Conservation (phyloP, 2,113 vertebrate species). For the Tetraodon nigroviridis region DNA sequence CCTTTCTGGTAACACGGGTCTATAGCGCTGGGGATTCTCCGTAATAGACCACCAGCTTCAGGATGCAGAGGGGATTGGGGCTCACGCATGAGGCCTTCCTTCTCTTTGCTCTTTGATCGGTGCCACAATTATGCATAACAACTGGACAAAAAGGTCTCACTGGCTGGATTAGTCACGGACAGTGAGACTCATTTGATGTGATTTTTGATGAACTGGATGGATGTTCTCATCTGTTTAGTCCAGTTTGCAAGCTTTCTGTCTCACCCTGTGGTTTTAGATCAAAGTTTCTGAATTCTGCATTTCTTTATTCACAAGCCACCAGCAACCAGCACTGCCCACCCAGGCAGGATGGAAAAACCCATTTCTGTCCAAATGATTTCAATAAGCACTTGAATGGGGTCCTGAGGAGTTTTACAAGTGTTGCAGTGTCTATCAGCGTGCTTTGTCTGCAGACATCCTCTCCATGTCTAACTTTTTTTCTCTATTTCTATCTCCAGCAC, state of each 20-base stretch:
- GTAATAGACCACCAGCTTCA: slow-evolving; percentile 8
- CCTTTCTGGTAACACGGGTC: slow-evolving; percentile 12
- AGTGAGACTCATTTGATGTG: not conserved
- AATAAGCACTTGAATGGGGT: slow-evolving; percentile 49
- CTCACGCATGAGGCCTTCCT: too few species aligned
- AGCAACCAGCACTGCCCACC: slow-evolving; percentile 27
- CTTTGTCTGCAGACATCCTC: slow-evolving; percentile 24
- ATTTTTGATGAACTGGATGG: slow-evolving; percentile 12
- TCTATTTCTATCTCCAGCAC: slow-evolving; percentile 3
- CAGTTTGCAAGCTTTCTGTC: slow-evolving; percentile 10
- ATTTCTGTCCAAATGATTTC: slow-evolving; percentile 49
- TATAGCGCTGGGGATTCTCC: slow-evolving; percentile 10
- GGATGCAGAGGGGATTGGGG: too few species aligned
- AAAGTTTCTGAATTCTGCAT: slow-evolving; percentile 29
- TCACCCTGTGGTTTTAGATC: slow-evolving; percentile 19
- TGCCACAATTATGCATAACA: not conserved
- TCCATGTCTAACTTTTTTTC: slow-evolving; percentile 6
- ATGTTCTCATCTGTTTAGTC: slow-evolving; percentile 11
- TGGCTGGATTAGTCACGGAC: not conserved
- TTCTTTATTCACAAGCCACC: slow-evolving; percentile 31
- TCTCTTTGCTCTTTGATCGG: too few species aligned
- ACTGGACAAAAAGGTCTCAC: not conserved
- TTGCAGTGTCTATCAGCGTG: slow-evolving; percentile 31
- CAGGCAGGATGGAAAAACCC: slow-evolving; percentile 58
- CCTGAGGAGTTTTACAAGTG: slow-evolving; percentile 36